Conservation (phyloP, 2,888 invertebrate genomes). For the Chalcis sispes region DNA sequence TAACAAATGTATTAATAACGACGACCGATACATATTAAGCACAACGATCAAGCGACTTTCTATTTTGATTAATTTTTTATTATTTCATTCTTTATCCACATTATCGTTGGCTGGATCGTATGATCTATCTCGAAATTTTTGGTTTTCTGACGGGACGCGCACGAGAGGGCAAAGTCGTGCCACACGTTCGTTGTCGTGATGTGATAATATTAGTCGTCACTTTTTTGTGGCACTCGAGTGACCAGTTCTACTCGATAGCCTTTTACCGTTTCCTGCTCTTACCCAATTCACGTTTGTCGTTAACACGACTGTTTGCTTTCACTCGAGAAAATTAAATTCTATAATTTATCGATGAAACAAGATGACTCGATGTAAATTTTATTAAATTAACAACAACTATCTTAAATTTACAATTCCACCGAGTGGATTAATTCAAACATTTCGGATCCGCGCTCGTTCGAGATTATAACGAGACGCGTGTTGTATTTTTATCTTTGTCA, state of each 20-base stretch:
- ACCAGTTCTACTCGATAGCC: constrained; percentile 40
- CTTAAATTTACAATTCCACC: not conserved
- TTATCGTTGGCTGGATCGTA: constrained; percentile 28
- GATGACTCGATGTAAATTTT: not conserved
- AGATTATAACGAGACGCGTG: not conserved
- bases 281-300: not conserved
- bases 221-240: constrained; percentile 55
- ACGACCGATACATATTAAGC: too few species aligned
- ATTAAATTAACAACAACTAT: not conserved
- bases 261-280: constrained; percentile 17
- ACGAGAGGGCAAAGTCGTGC: constrained; percentile 58
- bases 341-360: not conserved
- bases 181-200: constrained; percentile 66
- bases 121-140: constrained; percentile 50
- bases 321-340: constrained; percentile 42
- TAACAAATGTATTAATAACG: too few species aligned
- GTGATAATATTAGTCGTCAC: constrained; percentile 64
- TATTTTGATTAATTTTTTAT: constrained; percentile 42
- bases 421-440: not conserved
- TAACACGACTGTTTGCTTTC: not conserved
- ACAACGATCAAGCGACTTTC: constrained; percentile 2
- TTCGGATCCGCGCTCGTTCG: too few species aligned
- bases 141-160: constrained; percentile 31
- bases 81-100: constrained; percentile 16
- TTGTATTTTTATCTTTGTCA: not conserved